phyloP scores from a whole-genome alignment of 2,888 invertebrate genomes.

The Hyposoter dolosus region DNA sequence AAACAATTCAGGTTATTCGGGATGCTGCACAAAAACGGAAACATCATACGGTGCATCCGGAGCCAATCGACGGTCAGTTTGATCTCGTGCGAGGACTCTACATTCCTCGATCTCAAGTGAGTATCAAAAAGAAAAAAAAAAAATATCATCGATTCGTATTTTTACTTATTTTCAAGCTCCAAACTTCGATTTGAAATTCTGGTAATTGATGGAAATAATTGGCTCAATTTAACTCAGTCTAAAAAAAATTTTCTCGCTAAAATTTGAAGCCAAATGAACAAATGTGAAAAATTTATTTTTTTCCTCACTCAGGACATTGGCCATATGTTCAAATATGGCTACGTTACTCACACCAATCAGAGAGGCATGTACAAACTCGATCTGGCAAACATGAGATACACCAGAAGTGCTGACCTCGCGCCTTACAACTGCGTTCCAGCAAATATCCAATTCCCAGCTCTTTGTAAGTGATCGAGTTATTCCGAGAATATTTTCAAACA shows the following conservation, averaged over 20 bases:
- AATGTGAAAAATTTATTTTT: not conserved
- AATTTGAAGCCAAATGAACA: not conserved
- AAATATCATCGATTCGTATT: not conserved
- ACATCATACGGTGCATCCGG: slow-evolving; percentile 90
- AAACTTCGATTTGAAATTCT: no score
- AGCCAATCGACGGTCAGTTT: slow-evolving; percentile 91
- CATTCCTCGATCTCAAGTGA: slow-evolving; percentile 87
- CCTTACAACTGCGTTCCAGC: slow-evolving; percentile 91
- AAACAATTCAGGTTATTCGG: slow-evolving; percentile 90
- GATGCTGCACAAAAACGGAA: slow-evolving; percentile 90
- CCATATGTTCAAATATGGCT: slow-evolving; percentile 89
- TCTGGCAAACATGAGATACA: slow-evolving; percentile 89
- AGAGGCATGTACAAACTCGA: slow-evolving; percentile 91
- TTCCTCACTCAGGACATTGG: slow-evolving; percentile 85
- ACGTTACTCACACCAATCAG: slow-evolving; percentile 90
- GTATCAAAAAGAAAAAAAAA: not conserved
- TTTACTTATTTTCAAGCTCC: not conserved
- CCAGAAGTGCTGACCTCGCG: slow-evolving; percentile 89
- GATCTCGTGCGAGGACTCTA: slow-evolving; percentile 89
- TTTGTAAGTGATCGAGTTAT: slow-evolving; percentile 86
- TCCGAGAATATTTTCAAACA: not conserved
- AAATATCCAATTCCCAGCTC: slow-evolving; percentile 89
- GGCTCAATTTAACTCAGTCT: not conserved
- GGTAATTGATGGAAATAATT: no score
- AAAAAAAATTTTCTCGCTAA: not conserved